A percentile compares a stretch with the other conserved stretches of the same genome.
phyloP scores from a whole-genome alignment of 2,797 vertebrate genomes.

The Anas bahamensis region DNA sequence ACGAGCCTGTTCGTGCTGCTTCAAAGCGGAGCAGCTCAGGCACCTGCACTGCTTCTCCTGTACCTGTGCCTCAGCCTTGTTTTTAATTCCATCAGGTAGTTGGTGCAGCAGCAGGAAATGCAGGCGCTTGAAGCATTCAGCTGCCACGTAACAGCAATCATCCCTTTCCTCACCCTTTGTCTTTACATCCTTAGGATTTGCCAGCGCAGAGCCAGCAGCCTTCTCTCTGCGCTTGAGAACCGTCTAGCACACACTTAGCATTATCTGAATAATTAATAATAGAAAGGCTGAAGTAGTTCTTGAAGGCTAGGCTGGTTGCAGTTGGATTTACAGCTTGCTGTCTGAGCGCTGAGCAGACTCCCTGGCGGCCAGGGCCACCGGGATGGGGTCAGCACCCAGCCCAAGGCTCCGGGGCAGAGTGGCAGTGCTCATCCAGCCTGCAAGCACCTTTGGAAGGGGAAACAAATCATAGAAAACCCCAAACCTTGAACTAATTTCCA shows the following conservation, averaged over 20 bases:
- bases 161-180: neutral
- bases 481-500: neutral
- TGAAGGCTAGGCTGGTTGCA: neutral
- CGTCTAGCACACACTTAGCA: neutral
- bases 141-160: neutral
- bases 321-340: neutral
- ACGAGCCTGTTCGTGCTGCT: neutral
- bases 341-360: neutral
- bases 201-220: accelerated
- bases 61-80: neutral
- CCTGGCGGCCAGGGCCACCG: neutral
- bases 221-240: neutral
- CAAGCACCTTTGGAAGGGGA: neutral
- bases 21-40: accelerated
- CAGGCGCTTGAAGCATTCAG: neutral
- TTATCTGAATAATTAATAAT: neutral
- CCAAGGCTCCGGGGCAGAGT: neutral
- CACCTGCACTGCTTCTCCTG: accelerated
- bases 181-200: neutral
- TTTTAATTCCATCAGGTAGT: neutral
- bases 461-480: accelerated
- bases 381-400: neutral
- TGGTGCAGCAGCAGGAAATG: neutral
- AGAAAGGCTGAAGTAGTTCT: neutral
- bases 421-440: neutral